A percentile compares a stretch with the other conserved stretches of the same genome.
Evolutionary conservation across 2,113 vertebrate genomes (phyloP).

Genomic region (Aix galericulata): DNA sequence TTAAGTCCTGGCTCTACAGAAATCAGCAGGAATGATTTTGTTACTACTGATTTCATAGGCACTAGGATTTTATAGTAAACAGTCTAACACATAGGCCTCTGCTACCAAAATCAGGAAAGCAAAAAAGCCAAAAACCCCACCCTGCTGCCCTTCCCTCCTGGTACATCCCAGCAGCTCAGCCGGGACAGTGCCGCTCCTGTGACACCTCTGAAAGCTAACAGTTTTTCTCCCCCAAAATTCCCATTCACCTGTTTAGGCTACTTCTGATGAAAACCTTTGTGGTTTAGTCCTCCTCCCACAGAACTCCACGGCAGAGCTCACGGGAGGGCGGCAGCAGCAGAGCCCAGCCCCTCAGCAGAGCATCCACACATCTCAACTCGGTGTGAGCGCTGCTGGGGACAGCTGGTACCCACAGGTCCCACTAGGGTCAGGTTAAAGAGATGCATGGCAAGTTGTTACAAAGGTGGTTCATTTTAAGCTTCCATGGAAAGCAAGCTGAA

Average conservation of each 20-base stretch:
- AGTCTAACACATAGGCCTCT: not conserved
- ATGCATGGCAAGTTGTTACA: too few species aligned
- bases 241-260: rapidly evolving
- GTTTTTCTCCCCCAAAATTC: not conserved
- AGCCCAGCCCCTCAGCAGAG: not conserved
- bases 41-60: not conserved
- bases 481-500: not conserved
- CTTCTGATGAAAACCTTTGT: not conserved
- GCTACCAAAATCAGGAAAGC: not conserved
- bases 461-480: not conserved
- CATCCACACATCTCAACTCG: rapidly evolving
- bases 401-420: too few species aligned
- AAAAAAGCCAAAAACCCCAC: too few species aligned
- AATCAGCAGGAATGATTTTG: not conserved
- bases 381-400: not conserved
- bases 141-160: not conserved
- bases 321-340: not conserved
- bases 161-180: not conserved
- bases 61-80: not conserved
- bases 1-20: not conserved
- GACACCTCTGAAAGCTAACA: not conserved
- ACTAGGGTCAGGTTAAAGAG: rapidly evolving
- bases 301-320: rapidly evolving
- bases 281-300: not conserved
- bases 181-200: not conserved